Conservation (phyloP, 1,140 invertebrate species). For the Steinernema khuongi region DNA sequence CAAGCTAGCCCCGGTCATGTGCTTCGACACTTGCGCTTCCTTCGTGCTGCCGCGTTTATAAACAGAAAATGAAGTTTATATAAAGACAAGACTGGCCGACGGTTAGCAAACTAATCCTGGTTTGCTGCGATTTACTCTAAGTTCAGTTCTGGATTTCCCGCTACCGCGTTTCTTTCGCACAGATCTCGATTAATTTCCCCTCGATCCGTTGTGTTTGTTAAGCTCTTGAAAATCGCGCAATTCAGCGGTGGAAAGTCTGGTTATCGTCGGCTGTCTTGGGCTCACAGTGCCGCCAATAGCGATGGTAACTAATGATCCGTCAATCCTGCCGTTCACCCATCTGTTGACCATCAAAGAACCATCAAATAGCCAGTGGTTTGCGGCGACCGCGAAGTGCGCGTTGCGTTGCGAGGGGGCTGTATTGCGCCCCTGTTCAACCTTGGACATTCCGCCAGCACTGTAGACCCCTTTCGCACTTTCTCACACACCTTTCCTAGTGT, state of each 20-base stretch:
- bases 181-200: too few species aligned
- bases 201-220: not conserved
- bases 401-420: not conserved
- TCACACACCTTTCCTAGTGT: not conserved
- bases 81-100: too few species aligned
- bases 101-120: too few species aligned
- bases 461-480: not conserved
- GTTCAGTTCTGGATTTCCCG: too few species aligned
- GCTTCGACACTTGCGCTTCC: not conserved
- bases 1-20: not conserved
- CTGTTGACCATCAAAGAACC: constrained; percentile 4
- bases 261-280: not conserved
- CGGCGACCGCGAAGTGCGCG: not conserved
- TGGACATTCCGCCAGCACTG: constrained; percentile 1
- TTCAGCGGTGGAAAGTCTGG: not conserved
- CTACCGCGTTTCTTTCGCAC: too few species aligned
- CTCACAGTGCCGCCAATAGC: not conserved
- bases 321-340: constrained; percentile 6
- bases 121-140: not conserved
- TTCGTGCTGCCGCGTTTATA: not conserved
- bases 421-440: constrained; percentile 1
- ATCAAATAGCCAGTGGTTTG: constrained; percentile 6
- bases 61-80: too few species aligned
- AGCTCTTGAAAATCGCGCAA: not conserved
- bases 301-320: constrained; percentile 8